Percentiles rank a stretch among this genome's conserved stretches.
Conservation (phyloP, 2,888 invertebrate species). For the Alsophila aescularia region DNA sequence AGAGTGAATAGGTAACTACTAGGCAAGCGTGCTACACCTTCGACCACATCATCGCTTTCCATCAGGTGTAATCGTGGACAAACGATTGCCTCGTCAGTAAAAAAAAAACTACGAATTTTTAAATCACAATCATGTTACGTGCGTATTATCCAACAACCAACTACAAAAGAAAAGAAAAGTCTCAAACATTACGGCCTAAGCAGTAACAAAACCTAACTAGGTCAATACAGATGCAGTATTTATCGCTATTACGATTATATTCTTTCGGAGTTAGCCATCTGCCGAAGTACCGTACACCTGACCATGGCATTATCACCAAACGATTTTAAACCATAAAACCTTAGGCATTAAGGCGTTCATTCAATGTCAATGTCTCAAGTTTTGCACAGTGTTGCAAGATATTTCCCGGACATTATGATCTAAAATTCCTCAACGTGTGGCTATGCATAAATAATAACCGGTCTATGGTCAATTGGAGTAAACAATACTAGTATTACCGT, state of each 20-base stretch:
- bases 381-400: constrained; percentile 8
- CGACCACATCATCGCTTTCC: too few relatives aligned
- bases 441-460: constrained; percentile 36
- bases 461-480: constrained; percentile 42
- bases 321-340: constrained; percentile 27
- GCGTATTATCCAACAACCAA: too few relatives aligned
- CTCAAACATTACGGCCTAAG: constrained; percentile 6
- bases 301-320: constrained; percentile 40
- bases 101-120: too few relatives aligned
- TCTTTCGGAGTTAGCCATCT: constrained; percentile 56
- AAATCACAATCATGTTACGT: too few relatives aligned
- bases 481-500: constrained; percentile 37
- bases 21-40: too few relatives aligned
- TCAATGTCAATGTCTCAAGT: background rate
- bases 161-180: constrained; percentile 7
- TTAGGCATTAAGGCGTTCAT: constrained; percentile 21
- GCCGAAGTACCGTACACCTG: constrained; percentile 61
- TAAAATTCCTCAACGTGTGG: constrained; percentile 13
- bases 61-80: too few relatives aligned
- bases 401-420: constrained; percentile 8
- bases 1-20: too few relatives aligned
- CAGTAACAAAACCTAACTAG: constrained; percentile 22
- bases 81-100: too few relatives aligned
- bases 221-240: constrained; percentile 28
- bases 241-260: constrained; percentile 44